phyloP scores from a whole-genome alignment of 1,140 invertebrate species.

The Cydia fagiglandana region DNA sequence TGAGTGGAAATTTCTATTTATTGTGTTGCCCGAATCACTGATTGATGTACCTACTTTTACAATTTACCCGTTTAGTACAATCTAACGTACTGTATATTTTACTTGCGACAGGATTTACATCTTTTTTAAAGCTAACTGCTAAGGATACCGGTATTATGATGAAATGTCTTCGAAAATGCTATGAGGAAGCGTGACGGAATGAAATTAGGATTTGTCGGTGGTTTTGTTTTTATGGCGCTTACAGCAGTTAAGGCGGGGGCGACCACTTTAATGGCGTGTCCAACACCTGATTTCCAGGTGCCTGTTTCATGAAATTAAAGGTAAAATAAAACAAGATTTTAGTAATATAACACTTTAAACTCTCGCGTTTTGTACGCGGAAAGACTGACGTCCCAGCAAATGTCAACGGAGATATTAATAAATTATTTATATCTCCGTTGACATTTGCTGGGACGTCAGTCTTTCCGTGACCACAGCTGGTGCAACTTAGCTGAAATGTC shows the following conservation, averaged over 20 bases:
- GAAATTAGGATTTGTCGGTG: conserved; percentile 38
- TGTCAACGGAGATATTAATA: too few species aligned
- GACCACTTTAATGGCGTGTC: not conserved
- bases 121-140: conserved; percentile 50
- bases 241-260: conserved; percentile 3
- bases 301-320: not conserved
- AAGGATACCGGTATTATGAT: conserved; percentile 60
- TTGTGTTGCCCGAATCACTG: too few species aligned
- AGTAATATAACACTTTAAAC: too few species aligned
- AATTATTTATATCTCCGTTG: too few species aligned
- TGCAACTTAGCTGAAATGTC: too few species aligned
- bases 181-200: conserved; percentile 50
- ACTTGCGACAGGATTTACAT: conserved; percentile 18
- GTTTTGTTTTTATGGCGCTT: conserved; percentile 6
- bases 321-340: not conserved
- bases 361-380: too few species aligned
- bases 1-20: too few species aligned
- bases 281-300: conserved; percentile 3
- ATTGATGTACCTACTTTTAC: too few species aligned
- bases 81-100: not conserved
- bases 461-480: too few species aligned
- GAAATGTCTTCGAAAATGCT: conserved; percentile 56
- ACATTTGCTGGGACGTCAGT: too few species aligned
- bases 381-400: too few species aligned
- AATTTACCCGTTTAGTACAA: too few species aligned